phyloP scores from a whole-genome alignment of 2,113 vertebrate genomes.

The Fulica atra region DNA sequence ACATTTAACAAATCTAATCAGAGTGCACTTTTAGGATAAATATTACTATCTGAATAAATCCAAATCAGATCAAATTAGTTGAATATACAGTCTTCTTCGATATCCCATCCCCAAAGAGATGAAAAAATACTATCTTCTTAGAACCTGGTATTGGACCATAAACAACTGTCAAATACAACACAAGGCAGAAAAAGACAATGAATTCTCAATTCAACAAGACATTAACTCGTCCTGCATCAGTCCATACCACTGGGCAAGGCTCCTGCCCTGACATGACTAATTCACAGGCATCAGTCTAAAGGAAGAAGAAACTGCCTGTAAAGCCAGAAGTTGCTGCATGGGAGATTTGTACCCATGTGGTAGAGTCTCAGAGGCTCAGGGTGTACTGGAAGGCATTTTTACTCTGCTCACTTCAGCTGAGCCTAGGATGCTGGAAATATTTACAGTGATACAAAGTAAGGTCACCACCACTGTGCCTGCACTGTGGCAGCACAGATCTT shows the following conservation, averaged over 20 bases:
- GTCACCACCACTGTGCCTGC: not conserved
- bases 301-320: not conserved
- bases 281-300: not conserved
- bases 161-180: not conserved
- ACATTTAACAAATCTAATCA: not conserved
- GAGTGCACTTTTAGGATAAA: not conserved
- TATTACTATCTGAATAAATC: not conserved
- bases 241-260: not conserved
- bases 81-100: not conserved
- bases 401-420: not conserved
- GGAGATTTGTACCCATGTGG: not conserved
- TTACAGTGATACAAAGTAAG: not conserved
- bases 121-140: not conserved
- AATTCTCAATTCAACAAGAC: conserved; percentile 5
- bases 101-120: not conserved
- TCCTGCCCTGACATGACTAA: not conserved
- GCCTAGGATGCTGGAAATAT: not conserved
- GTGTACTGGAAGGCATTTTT: not conserved
- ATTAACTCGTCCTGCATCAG: not conserved
- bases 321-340: not conserved
- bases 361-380: not conserved
- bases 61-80: not conserved
- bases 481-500: not conserved
- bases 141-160: not conserved
- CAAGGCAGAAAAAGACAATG: not conserved